Percentiles rank a stretch among this genome's conserved stretches.
Evolutionary conservation across 2,113 vertebrate genomes (phyloP).

Genomic region (Lycaon pictus): DNA sequence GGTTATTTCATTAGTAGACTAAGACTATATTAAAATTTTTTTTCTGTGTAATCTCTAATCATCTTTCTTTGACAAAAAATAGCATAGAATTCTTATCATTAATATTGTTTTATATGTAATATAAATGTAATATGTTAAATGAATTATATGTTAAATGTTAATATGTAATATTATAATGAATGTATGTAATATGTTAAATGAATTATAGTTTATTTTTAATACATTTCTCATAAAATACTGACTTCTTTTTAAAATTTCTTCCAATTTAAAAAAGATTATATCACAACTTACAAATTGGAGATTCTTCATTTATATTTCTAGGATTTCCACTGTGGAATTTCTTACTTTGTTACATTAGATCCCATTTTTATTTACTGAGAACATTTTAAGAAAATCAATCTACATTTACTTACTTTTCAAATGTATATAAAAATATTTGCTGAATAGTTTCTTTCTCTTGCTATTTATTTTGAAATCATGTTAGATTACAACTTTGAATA

Average conservation of each 20-base stretch:
- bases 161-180: no score
- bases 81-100: background rate
- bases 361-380: background rate
- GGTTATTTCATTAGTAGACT: background rate
- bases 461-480: background rate
- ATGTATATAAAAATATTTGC: background rate
- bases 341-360: background rate
- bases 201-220: background rate
- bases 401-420: background rate
- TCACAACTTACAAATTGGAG: background rate
- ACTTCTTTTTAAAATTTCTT: background rate
- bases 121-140: background rate
- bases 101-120: background rate
- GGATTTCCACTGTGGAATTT: background rate
- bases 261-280: background rate
- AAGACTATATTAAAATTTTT: background rate
- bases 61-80: background rate
- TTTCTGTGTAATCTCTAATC: background rate
- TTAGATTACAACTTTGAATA: background rate
- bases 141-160: background rate
- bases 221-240: background rate
- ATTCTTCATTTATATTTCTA: background rate
- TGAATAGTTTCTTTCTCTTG: background rate
- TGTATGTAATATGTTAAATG: background rate
- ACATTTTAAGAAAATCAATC: background rate